Conservation (phyloP, 2,113 vertebrate genomes). For the Megatriorchis doriae region DNA sequence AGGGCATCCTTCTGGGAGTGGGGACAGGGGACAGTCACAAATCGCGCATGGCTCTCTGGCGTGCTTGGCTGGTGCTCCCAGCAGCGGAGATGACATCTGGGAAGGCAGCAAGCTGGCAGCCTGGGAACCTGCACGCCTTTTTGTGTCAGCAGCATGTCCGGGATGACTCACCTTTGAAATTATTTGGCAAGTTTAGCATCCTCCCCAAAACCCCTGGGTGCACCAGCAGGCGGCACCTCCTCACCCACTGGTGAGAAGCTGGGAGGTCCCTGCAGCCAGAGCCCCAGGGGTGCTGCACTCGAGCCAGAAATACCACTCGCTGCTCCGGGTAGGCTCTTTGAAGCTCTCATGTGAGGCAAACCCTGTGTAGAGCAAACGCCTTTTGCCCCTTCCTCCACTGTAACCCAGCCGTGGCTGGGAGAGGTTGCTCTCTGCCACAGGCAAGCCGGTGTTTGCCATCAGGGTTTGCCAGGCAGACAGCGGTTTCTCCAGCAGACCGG, state of each 20-base stretch:
- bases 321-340: background rate
- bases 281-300: background rate
- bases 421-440: rapidly evolving
- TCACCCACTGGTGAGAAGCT: background rate
- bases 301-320: background rate
- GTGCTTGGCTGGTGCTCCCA: background rate
- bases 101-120: background rate
- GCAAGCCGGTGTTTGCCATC: background rate
- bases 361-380: background rate
- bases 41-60: background rate
- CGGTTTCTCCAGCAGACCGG: background rate
- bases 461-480: background rate
- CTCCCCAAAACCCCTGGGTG: background rate
- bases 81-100: background rate
- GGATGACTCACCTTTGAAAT: background rate
- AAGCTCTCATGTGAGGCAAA: background rate
- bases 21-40: background rate
- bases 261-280: background rate
- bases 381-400: background rate
- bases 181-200: background rate
- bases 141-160: background rate
- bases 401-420: background rate
- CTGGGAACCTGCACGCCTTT: background rate
- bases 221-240: background rate
- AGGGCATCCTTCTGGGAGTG: background rate